Evolutionary conservation across 2,888 invertebrate genomes (phyloP).

Genomic region (Drymonia ruficornis): DNA sequence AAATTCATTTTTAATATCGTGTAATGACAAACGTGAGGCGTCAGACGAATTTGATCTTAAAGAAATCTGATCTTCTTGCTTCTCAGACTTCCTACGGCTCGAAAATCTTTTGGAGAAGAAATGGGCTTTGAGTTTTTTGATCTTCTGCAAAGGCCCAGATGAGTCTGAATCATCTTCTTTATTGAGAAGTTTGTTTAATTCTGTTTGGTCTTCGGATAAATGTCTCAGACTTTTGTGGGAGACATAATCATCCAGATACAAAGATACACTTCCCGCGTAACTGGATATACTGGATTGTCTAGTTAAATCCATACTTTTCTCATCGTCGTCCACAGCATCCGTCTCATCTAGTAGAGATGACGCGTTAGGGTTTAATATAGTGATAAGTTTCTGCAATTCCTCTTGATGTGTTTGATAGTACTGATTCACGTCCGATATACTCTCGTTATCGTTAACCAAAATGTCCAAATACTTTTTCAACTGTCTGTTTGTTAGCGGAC

Average conservation of each 20-base stretch:
- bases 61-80: slow-evolving; percentile 80
- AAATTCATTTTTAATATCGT: slow-evolving; percentile 72
- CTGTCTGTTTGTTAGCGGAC: slow-evolving; percentile 69
- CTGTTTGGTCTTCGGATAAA: slow-evolving; percentile 73
- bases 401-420: slow-evolving; percentile 75
- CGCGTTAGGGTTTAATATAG: slow-evolving; percentile 69
- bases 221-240: slow-evolving; percentile 68
- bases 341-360: slow-evolving; percentile 67
- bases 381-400: slow-evolving; percentile 67
- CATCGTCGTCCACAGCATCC: slow-evolving; percentile 70
- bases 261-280: slow-evolving; percentile 63
- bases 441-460: slow-evolving; percentile 81
- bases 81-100: slow-evolving; percentile 82
- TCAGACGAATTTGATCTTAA: slow-evolving; percentile 81
- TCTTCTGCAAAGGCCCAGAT: slow-evolving; percentile 77
- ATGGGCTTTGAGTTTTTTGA: slow-evolving; percentile 86
- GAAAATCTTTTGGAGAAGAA: slow-evolving; percentile 86
- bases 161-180: slow-evolving; percentile 77
- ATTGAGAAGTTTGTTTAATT: slow-evolving; percentile 77
- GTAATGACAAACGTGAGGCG: slow-evolving; percentile 71
- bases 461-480: slow-evolving; percentile 86
- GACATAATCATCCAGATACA: slow-evolving; percentile 70
- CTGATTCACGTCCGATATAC: slow-evolving; percentile 65
- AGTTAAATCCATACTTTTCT: slow-evolving; percentile 56
- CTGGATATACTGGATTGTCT: slow-evolving; percentile 63